A percentile compares a stretch with the other conserved stretches of the same genome.
These are phyloP conservation scores for Hoplias malabaricus DNA, from an alignment of 2,113 vertebrate species.

Conservation along the genomic window DNA sequence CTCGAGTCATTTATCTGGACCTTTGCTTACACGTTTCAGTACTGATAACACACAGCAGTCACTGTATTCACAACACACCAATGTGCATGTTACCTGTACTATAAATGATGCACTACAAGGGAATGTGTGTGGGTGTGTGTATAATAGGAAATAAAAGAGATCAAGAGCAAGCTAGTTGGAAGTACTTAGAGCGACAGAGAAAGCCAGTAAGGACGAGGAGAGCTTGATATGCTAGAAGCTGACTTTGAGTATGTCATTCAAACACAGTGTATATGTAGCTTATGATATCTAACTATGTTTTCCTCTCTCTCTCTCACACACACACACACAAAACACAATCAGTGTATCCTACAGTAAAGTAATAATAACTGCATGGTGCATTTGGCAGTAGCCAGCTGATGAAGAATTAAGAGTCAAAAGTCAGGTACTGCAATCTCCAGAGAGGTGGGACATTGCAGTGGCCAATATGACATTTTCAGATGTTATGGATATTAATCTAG, in stretches of 20 bases:
- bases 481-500: background rate
- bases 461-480: background rate
- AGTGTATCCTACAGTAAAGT: constrained; percentile 43
- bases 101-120: background rate
- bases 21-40: background rate
- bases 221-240: background rate
- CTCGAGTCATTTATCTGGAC: background rate
- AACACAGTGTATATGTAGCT: background rate
- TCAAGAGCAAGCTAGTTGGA: background rate
- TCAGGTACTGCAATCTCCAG: constrained; percentile 7
- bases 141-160: background rate
- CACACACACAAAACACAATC: constrained; percentile 52
- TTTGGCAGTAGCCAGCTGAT: constrained; percentile 39
- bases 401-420: constrained; percentile 39
- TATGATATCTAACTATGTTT: background rate
- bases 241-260: background rate
- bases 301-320: background rate
- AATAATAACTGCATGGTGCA: constrained; percentile 49
- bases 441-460: background rate
- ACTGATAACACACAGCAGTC: background rate
- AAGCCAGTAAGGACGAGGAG: background rate
- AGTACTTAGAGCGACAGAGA: background rate
- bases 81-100: too few species aligned
- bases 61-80: background rate
- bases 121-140: background rate